Percentiles rank a stretch among this genome's conserved stretches.
These are phyloP conservation scores for Bubo blakistoni DNA, from an alignment of 2,113 vertebrate species.

Conservation along the genomic window DNA sequence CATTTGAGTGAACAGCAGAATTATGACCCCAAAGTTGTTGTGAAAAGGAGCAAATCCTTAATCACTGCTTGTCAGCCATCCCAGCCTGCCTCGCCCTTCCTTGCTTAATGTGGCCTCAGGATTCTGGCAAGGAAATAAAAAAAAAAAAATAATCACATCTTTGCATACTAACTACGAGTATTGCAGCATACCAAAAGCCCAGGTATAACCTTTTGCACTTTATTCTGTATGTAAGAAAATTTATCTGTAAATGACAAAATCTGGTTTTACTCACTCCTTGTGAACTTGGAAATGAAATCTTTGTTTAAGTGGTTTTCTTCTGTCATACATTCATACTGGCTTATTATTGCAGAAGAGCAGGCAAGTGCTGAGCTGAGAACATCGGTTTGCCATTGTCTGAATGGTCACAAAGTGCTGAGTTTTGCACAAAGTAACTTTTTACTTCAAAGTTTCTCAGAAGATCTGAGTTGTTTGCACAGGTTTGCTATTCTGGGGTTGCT, in stretches of 20 bases:
- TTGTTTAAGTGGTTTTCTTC: neutral
- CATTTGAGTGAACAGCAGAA: neutral
- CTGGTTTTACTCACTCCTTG: neutral
- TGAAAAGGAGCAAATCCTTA: neutral
- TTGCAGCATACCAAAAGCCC: neutral
- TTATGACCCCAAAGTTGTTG: neutral
- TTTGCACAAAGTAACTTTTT: neutral
- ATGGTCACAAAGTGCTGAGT: slow-evolving; percentile 6
- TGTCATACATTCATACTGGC: neutral
- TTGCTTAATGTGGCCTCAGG: neutral
- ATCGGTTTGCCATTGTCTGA: neutral
- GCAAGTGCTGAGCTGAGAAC: slow-evolving; percentile 21
- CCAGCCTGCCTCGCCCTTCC: neutral
- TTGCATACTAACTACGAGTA: neutral
- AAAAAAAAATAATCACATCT: neutral
- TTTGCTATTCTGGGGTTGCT: slow-evolving; percentile 33
- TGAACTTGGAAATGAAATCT: neutral
- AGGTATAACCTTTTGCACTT: neutral
- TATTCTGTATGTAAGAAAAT: neutral
- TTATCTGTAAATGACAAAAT: neutral
- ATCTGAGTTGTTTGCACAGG: slow-evolving; percentile 35
- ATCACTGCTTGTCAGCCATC: neutral
- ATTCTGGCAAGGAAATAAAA: neutral
- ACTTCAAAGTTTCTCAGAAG: slow-evolving; percentile 32
- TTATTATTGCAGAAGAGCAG: neutral